A percentile compares a stretch with the other conserved stretches of the same genome.
phyloP scores from a whole-genome alignment of 2,113 vertebrate genomes.

The Onychostruthus taczanowskii region DNA sequence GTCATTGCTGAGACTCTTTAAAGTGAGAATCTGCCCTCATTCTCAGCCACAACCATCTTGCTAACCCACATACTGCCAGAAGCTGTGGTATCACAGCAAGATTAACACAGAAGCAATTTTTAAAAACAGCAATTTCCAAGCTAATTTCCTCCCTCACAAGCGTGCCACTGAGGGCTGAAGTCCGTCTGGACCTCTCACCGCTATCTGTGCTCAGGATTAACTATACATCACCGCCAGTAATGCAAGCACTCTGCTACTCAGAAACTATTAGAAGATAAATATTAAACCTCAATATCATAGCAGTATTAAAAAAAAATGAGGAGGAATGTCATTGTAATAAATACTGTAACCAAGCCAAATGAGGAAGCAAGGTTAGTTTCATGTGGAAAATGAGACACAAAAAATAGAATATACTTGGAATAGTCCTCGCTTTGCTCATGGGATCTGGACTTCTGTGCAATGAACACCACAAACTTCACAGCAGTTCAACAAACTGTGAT shows the following conservation, averaged over 20 bases:
- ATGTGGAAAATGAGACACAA: background rate
- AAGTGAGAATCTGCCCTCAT: conserved; percentile 26
- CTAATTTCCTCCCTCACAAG: background rate
- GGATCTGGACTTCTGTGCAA: background rate
- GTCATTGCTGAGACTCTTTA: background rate
- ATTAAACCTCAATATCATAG: background rate
- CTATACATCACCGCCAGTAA: background rate
- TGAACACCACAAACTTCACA: background rate
- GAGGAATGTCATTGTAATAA: background rate
- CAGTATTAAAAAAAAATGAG: background rate
- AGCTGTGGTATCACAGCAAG: background rate
- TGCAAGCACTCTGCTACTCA: background rate
- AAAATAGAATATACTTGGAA: background rate
- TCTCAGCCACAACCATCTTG: background rate
- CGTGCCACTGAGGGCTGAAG: background rate
- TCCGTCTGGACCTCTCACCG: background rate
- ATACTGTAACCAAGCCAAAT: background rate
- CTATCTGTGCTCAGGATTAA: background rate
- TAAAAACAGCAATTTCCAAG: background rate
- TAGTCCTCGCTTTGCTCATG: background rate
- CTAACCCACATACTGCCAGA: conserved; percentile 28
- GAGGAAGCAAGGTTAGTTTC: background rate
- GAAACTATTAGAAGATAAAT: conserved; percentile 11
- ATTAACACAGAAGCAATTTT: conserved; percentile 10
- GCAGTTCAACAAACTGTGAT: background rate